Evolutionary conservation across 2,888 invertebrate species (phyloP), one percentile per base, ranked within the genome.

Genomic region (Catocala sponsa): DNA sequence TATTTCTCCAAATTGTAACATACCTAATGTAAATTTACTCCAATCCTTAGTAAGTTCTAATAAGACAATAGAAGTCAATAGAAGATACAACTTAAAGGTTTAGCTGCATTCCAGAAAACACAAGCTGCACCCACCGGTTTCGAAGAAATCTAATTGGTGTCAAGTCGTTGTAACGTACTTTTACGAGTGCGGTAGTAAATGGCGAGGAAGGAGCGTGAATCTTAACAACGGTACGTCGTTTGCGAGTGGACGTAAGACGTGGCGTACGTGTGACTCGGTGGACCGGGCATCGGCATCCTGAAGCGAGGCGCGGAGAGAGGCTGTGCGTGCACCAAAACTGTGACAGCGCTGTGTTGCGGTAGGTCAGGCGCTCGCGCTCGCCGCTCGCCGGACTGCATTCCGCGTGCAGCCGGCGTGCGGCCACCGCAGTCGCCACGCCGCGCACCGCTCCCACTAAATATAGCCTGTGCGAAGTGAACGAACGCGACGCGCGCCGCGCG

Each of bases 401-500:
- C 87, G 76, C 78, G 74, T 88, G 85, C 86, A 84, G 80, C 81
- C 85, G 80, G 81, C 72, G 83, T 85, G 81, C 79, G 83, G 81
- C 74, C 74, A 57, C 73, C 70, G 77, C 74, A 70, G 74, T 68
- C 78, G 52, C 44, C 61, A 57, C 76, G 59, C 72, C 72, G 78
- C 76, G 70, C 78, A 78, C 76, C 80, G 85, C 86, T 85, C 82
- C 83, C 86, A 92, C 92, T 94, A 94, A 92, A 94, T 94, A 92
- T 93, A 93, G 91, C 90, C 82, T 83, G 76, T 72, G 80, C 84
- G 79, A 86, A 89, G 93, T 92, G 92, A 93, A 91, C 92, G 91
- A 92, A 93, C 92, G 25, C 25, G 33, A 48, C 35, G 47, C 35
- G 25, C 25, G 57, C 41, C 13, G 49, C 35, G 48, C 51, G 90